Evolutionary conservation across 2,797 vertebrate genomes (phyloP), one percentile per base, ranked within the genome.

Genomic region (Hephaestus fuliginosus): DNA sequence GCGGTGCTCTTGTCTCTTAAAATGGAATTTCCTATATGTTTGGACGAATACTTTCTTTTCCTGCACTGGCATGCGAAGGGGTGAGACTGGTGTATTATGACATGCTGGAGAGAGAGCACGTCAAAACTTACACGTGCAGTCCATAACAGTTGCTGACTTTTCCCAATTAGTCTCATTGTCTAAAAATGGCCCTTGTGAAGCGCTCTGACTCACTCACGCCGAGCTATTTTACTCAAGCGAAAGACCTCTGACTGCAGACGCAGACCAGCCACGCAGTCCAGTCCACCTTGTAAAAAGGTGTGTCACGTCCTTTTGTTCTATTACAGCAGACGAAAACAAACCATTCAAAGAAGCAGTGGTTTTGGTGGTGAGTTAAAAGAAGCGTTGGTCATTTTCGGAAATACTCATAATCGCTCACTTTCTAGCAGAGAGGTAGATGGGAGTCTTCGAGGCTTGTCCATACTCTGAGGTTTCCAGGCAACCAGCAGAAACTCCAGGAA

Each of bases 91-190:
- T 86, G 69, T 89, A 79, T 89, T 88, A 86, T 86, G 91, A 86
- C 77, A 48, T 72, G 70, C 74, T 52, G 61, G 86, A 74, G 77
- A 76, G 77, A 76, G 67, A 70, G 61, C 76, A 67, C 76, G 82
- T 90, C 80, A 83, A 86, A 91, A 87, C 84, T 67, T 82, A 82
- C 83, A 90, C 66, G 68, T 61, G 72, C 63, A 70, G 36, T 39
- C 8, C 8, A 4, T 39, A 39, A 39, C 36, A 39, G 66, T 86
- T 60, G 46, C 46, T 70, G 56, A 61, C 20, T 25, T 78, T 76
- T 44, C 55, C 58, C 77, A 64, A 74, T 74, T 68, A 43, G 61
- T 85, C 80, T 86, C 5, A 20, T 13, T 56, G 57, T 76, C 67
- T 77, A 64, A 81, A 83, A 74, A 82, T 53, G 51, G 61, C 58